A percentile compares a stretch with the other conserved stretches of the same genome.
Evolutionary conservation across 2,797 vertebrate species (phyloP).

Genomic region (Catharus ustulatus): DNA sequence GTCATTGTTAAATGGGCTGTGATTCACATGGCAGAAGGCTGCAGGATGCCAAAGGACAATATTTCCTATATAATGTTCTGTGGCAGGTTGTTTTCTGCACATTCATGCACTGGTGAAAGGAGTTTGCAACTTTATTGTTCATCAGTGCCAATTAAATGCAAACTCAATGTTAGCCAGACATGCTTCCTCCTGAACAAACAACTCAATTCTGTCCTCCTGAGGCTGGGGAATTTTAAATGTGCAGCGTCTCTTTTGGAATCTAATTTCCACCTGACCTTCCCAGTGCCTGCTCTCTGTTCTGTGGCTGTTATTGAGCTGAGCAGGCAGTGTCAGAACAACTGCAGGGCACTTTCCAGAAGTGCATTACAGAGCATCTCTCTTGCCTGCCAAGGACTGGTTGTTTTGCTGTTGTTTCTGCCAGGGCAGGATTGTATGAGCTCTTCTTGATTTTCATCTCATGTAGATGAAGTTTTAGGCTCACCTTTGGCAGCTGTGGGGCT

Average conservation of each 20-base stretch:
- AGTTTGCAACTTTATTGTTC: conserved; percentile 55
- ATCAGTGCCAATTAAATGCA: conserved; percentile 44
- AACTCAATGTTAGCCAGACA: conserved; percentile 23
- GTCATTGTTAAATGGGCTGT: conserved; percentile 9
- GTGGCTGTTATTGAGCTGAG: neutral
- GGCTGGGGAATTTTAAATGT: neutral
- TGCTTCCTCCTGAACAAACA: conserved; percentile 50
- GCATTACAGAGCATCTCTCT: neutral
- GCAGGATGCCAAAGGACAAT: neutral
- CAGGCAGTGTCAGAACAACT: neutral
- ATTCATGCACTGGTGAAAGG: conserved; percentile 21
- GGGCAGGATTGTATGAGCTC: neutral
- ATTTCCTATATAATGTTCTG: neutral
- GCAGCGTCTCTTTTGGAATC: neutral
- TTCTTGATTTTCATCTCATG: neutral
- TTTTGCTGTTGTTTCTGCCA: neutral
- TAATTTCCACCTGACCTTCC: conserved; percentile 45
- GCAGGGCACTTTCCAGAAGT: neutral
- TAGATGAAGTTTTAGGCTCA: neutral
- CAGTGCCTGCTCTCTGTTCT: neutral
- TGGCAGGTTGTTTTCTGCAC: conserved; percentile 41
- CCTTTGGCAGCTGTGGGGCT: neutral
- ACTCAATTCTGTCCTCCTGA: neutral
- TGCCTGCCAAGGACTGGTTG: neutral
- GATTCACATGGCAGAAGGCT: conserved; percentile 31